Percentiles rank a stretch among this genome's conserved stretches.
Conservation (phyloP, 2,113 vertebrate species). For the Nothocercus nigrocapillus region DNA sequence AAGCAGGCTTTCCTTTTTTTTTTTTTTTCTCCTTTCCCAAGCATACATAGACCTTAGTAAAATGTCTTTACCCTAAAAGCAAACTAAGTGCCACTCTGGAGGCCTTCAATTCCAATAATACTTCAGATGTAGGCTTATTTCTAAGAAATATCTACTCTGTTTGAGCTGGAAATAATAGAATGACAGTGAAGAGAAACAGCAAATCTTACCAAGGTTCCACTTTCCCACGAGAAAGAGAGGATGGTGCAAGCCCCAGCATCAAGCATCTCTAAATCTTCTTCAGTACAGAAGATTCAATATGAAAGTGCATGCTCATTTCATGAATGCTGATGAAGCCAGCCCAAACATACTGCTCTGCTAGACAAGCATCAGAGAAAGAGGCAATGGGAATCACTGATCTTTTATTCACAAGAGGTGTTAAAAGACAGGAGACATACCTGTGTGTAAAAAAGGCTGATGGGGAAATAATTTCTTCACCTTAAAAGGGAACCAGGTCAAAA, state of each 20-base stretch:
- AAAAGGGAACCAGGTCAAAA: background rate
- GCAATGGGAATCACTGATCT: background rate
- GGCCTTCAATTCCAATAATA: background rate
- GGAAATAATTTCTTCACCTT: background rate
- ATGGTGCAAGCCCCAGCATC: background rate
- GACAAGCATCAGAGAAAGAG: background rate
- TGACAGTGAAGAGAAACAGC: background rate
- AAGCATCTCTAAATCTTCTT: background rate
- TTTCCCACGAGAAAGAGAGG: background rate
- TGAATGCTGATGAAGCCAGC: background rate
- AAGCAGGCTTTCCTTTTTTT: background rate
- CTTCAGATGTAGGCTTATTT: background rate
- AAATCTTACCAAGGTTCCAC: background rate
- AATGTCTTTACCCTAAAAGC: background rate
- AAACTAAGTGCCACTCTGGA: background rate
- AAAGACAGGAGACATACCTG: background rate
- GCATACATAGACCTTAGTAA: background rate
- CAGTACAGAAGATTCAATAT: background rate
- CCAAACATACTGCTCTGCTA: background rate
- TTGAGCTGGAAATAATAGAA: background rate
- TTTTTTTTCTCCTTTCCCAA: background rate
- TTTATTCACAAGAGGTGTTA: background rate
- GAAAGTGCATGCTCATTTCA: background rate
- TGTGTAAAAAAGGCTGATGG: background rate
- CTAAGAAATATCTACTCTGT: background rate